Conservation (phyloP, 2,888 invertebrate genomes). For the Leptinotarsa tumamoca region DNA sequence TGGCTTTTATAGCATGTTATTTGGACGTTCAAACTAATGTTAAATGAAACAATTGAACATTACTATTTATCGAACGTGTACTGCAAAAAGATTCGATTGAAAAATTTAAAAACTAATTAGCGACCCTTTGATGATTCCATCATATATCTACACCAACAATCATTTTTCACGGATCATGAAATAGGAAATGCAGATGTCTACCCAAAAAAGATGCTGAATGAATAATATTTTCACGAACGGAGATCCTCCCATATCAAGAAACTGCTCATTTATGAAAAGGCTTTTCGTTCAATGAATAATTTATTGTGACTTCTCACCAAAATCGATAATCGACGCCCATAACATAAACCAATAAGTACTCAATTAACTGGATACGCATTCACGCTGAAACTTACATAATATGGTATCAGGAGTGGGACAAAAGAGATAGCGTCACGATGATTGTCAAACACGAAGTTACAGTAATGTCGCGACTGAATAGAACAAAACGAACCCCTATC, state of each 20-base stretch:
- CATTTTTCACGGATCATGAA: too few relatives aligned
- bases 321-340: neutral
- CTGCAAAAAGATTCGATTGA: too few relatives aligned
- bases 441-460: conserved; percentile 31
- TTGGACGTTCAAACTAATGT: too few relatives aligned
- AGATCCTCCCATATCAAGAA: neutral
- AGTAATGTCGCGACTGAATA: conserved; percentile 27
- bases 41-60: too few relatives aligned
- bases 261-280: neutral
- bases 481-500: conserved; percentile 32
- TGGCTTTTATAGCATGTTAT: too few relatives aligned
- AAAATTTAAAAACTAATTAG: too few relatives aligned
- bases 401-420: conserved; percentile 27
- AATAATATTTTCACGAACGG: too few relatives aligned
- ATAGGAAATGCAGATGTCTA: too few relatives aligned
- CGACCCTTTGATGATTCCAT: too few relatives aligned
- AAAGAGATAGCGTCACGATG: conserved; percentile 23
- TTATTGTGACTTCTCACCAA: neutral
- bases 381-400: neutral
- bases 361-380: neutral
- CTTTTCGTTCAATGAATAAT: neutral
- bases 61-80: too few relatives aligned
- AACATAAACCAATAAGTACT: neutral
- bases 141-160: too few relatives aligned
- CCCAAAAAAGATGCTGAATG: too few relatives aligned